Percentiles rank a stretch among this genome's conserved stretches.
phyloP scores from a whole-genome alignment of 2,888 invertebrate genomes.

The Lacanobia oleracea region DNA sequence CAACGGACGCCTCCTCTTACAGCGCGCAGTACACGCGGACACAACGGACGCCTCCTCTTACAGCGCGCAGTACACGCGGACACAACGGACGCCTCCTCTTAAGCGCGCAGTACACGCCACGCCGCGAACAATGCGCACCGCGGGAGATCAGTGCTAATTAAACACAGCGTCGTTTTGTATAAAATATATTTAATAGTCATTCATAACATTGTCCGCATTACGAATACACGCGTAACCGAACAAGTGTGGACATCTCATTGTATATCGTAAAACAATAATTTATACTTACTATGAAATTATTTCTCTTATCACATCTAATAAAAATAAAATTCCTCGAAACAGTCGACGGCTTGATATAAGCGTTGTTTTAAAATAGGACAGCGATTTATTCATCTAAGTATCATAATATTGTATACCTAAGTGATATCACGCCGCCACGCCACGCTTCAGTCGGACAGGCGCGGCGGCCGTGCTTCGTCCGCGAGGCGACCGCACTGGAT shows the following conservation, averaged over 20 bases:
- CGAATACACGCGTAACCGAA: slow-evolving; percentile 46
- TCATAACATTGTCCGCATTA: slow-evolving; percentile 50
- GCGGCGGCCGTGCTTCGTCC: too few relatives aligned
- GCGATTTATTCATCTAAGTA: slow-evolving; percentile 50
- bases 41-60: slow-evolving; percentile 61
- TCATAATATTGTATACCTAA: slow-evolving; percentile 38
- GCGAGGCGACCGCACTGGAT: too few relatives aligned
- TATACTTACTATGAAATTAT: slow-evolving; percentile 52
- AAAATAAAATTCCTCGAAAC: slow-evolving; percentile 64
- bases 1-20: slow-evolving; percentile 60
- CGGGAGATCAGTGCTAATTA: slow-evolving; percentile 8
- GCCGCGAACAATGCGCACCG: slow-evolving; percentile 1
- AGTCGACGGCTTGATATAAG: slow-evolving; percentile 59
- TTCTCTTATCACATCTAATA: slow-evolving; percentile 57
- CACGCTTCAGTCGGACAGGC: slow-evolving; percentile 7
- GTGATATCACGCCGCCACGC: slow-evolving; percentile 20
- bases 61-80: slow-evolving; percentile 2
- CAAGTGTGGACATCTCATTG: slow-evolving; percentile 40
- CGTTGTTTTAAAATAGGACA: slow-evolving; percentile 55
- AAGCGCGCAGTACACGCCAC: neutral
- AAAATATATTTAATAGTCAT: slow-evolving; percentile 67
- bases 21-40: slow-evolving; percentile 7
- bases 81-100: slow-evolving; percentile 61
- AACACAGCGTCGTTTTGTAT: slow-evolving; percentile 40
- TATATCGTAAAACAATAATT: slow-evolving; percentile 59